These are phyloP conservation scores for Eumerus sabulonum DNA, from an alignment of 2,888 invertebrate genomes.

Conservation along the genomic window DNA sequence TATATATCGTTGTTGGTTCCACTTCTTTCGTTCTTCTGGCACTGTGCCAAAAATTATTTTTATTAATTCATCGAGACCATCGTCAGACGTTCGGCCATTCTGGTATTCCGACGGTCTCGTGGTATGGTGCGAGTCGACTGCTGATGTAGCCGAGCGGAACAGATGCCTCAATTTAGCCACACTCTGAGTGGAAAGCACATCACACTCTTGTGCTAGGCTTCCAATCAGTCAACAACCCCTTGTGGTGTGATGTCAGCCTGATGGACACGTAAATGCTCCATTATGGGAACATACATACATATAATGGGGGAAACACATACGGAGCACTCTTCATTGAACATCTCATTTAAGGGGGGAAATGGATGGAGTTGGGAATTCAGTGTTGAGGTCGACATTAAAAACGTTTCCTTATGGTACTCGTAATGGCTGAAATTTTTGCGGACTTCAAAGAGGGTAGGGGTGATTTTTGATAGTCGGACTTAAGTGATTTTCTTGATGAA, in stretches of 20 bases:
- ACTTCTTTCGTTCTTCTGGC: conserved; percentile 25
- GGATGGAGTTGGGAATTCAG: too few relatives aligned
- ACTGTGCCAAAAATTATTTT: conserved; percentile 21
- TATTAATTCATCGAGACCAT: conserved; percentile 28
- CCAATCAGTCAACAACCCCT: conserved; percentile 26
- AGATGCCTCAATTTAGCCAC: conserved; percentile 33
- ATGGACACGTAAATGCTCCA: conserved; percentile 30
- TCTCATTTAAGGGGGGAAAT: conserved; percentile 2
- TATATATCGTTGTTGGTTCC: too few relatives aligned
- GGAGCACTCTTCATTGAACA: conserved; percentile 3
- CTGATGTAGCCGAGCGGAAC: conserved; percentile 8
- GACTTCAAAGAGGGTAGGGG: neutral
- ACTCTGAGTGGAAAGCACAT: neutral
- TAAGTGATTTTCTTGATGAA: too few relatives aligned
- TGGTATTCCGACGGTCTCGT: too few relatives aligned
- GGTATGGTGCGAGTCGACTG: too few relatives aligned
- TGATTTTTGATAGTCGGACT: too few relatives aligned
- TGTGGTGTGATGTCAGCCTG: conserved; percentile 25
- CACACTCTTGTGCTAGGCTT: neutral
- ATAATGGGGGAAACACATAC: neutral
- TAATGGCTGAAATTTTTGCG: conserved; percentile 22
- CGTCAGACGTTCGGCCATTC: neutral
- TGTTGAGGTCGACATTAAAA: neutral
- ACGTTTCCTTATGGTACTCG: neutral
- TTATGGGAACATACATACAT: neutral